Conservation (phyloP, 2,113 vertebrate genomes). For the Rhinichthys klamathensis region DNA sequence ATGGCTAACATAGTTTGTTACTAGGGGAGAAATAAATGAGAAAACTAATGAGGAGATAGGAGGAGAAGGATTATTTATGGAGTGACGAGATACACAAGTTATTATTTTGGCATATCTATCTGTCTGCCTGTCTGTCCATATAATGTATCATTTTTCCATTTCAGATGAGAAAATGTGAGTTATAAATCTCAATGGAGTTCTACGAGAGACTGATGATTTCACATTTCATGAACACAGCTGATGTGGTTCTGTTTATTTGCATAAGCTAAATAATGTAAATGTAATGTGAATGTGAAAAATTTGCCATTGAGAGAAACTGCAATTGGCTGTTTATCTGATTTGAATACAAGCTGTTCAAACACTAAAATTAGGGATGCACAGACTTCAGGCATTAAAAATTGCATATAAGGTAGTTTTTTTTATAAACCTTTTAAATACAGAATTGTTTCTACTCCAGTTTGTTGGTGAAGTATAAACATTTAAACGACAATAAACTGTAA, state of each 20-base stretch:
- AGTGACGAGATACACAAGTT: neutral
- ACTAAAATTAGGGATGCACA: neutral
- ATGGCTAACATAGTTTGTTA: neutral
- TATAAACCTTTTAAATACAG: no score
- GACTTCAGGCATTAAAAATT: no score
- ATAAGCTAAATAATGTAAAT: neutral
- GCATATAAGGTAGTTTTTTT: no score
- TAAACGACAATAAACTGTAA: no score
- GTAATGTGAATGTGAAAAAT: neutral
- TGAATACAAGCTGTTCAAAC: neutral
- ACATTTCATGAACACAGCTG: no score
- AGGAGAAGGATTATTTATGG: neutral
- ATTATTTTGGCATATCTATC: neutral
- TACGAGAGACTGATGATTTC: neutral
- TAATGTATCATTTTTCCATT: neutral
- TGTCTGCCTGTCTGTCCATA: neutral
- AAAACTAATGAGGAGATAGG: neutral
- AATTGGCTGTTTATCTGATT: neutral
- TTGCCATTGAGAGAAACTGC: neutral
- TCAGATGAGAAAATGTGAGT: neutral
- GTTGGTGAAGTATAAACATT: no score
- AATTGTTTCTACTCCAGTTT: no score
- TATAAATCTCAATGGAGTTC: neutral
- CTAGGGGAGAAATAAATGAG: neutral
- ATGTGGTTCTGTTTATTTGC: no score